Evolutionary conservation across 2,113 vertebrate genomes (phyloP), one percentile per base, ranked within the genome.

Genomic region (Ornithorhynchus anatinus): DNA sequence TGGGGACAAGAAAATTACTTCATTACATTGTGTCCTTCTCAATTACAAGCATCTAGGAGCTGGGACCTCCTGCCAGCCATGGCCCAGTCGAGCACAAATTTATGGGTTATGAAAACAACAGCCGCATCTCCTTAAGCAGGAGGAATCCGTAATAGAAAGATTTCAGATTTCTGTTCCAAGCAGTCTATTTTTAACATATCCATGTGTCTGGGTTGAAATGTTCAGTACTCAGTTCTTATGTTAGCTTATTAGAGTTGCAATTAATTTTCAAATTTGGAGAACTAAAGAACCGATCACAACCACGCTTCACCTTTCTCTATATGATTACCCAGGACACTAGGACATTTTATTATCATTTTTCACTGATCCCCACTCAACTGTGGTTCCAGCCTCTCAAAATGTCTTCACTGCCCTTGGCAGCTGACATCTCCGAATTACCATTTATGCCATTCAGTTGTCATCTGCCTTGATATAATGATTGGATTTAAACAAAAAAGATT

Each of bases 1-100:
- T 78, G 89, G 90, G 88, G 86, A 92, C 81, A 82, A 92, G 93
- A 90, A 94, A 94, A 94, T 94, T 89, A 92, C 88, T 92, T 95
- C 91, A 93, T 94, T 92, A 91, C 86, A 91, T 86, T 86, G 79
- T 82, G 92, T 92, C 93, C 88, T 87, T 87, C 92, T 92, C 92
- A 91, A 92, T 94, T 93, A 91, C 85, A 86, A 86, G 72, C 81
- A 89, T 82, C 44, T 75, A 88, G 82, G 77, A 87, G 73, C 72
- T 74, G 71, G 79, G 59, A 76, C 74, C 83, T 86, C 80, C 81
- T 85, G 86, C 89, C 80, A 89, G 81, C 76, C 83, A 69, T 20
- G 59, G 61, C 74, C 79, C 77, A 85, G 77, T 67, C 82, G 69
- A 63, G 75, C 81, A 75, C 61, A 60, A 60, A 87, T 85, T 72